Conservation (phyloP, 2,113 vertebrate genomes). For the Petrocephalus zakoni region DNA sequence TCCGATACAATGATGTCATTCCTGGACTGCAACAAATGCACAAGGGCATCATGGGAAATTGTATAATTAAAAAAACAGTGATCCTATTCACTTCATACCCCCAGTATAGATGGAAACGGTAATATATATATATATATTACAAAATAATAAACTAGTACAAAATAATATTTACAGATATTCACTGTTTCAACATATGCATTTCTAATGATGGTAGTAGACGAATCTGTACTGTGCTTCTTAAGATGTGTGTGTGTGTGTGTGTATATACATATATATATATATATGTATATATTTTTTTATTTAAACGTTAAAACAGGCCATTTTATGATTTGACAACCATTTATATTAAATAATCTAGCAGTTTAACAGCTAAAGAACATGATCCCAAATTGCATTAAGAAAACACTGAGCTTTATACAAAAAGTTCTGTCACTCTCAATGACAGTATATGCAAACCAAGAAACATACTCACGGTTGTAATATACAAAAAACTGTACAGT, state of each 20-base stretch:
- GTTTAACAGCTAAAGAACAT: neutral
- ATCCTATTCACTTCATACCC: neutral
- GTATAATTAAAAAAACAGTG: constrained; percentile 16
- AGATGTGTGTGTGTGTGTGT: neutral
- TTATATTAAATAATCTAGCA: neutral
- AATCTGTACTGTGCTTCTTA: neutral
- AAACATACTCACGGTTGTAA: neutral
- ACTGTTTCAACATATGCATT: no score
- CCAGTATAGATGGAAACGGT: neutral
- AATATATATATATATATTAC: no score
- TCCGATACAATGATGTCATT: constrained; percentile 7
- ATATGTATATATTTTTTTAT: neutral
- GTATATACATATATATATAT: neutral
- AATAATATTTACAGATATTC: no score
- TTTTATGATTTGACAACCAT: neutral
- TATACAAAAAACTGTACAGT: neutral
- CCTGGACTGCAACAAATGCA: neutral
- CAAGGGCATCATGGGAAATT: neutral
- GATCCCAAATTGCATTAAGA: neutral
- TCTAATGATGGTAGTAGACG: no score
- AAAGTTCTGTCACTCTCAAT: neutral
- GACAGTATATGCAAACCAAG: neutral
- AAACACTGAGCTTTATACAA: neutral
- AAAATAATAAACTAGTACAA: no score
- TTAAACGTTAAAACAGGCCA: neutral